Percentiles rank a stretch among this genome's conserved stretches.
Conservation (phyloP, 2,888 invertebrate species). For the Melieria picta region DNA sequence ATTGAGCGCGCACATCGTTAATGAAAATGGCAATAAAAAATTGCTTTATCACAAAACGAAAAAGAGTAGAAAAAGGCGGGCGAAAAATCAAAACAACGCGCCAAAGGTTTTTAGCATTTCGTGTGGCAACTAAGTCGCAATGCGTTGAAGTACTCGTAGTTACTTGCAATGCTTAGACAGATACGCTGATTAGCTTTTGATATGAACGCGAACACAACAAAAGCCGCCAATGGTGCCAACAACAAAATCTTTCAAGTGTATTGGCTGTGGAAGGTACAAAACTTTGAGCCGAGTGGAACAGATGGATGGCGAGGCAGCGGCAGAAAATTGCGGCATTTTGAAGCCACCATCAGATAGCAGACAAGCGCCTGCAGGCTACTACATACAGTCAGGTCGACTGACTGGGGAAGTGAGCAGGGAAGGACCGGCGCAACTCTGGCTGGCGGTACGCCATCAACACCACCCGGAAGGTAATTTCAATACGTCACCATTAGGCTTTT, state of each 20-base stretch:
- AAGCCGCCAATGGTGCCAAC: no score
- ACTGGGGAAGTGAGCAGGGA: no score
- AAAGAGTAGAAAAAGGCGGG: slow-evolving; percentile 2
- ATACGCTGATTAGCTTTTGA: slow-evolving; percentile 23
- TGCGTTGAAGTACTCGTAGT: slow-evolving; percentile 12
- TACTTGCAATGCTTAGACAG: neutral
- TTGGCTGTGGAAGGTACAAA: no score
- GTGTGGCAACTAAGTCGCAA: slow-evolving; percentile 21
- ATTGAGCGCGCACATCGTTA: slow-evolving; percentile 25
- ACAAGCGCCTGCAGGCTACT: no score
- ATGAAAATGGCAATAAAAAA: slow-evolving; percentile 19
- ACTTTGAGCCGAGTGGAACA: no score
- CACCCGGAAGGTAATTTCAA: slow-evolving; percentile 30
- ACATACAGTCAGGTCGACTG: no score
- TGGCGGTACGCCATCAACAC: slow-evolving; percentile 12
- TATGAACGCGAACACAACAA: neutral
- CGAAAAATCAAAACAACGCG: slow-evolving; percentile 18
- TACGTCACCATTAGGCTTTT: slow-evolving; percentile 29
- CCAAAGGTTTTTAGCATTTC: slow-evolving; percentile 16
- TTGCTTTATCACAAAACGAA: neutral
- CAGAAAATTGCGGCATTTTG: no score
- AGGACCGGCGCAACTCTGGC: neutral
- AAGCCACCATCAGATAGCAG: no score
- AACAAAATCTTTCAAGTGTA: no score
- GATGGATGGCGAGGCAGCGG: no score